Percentiles rank a stretch among this genome's conserved stretches.
phyloP scores from a whole-genome alignment of 2,113 vertebrate species.

The Tiliqua scincoides region DNA sequence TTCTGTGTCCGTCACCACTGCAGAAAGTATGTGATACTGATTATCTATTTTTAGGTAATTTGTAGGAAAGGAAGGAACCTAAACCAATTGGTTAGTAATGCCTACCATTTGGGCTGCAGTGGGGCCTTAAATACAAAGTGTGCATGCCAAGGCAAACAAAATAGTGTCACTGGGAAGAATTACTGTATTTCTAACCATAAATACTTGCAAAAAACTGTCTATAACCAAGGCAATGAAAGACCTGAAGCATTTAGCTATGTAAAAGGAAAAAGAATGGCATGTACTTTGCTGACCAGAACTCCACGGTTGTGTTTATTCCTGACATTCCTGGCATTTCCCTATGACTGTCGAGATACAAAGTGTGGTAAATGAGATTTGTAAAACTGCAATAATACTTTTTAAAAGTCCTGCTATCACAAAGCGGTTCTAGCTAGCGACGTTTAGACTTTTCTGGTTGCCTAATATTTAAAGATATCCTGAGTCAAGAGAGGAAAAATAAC shows the following conservation, averaged over 20 bases:
- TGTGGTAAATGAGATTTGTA: conserved; percentile 31
- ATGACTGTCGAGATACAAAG: conserved; percentile 38
- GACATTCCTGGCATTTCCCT: conserved; percentile 50
- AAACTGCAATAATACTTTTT: background rate
- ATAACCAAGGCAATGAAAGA: conserved; percentile 77
- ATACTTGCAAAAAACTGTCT: conserved; percentile 68
- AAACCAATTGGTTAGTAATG: conserved; percentile 71
- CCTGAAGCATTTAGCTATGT: conserved; percentile 50
- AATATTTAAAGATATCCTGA: background rate
- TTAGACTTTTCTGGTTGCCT: background rate
- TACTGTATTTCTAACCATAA: conserved; percentile 72
- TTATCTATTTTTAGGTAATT: conserved; percentile 73
- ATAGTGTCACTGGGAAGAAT: conserved; percentile 74
- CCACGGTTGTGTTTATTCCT: conserved; percentile 59
- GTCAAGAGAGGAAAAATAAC: background rate
- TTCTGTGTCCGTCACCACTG: background rate
- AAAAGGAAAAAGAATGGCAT: conserved; percentile 61
- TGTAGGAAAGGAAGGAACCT: conserved; percentile 65
- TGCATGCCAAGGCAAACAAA: conserved; percentile 72
- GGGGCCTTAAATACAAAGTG: conserved; percentile 68
- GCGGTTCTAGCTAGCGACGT: background rate
- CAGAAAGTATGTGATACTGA: conserved; percentile 57
- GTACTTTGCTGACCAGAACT: conserved; percentile 61
- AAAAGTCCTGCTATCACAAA: background rate
- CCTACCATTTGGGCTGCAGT: conserved; percentile 53